Evolutionary conservation across 2,113 vertebrate genomes (phyloP).

Genomic region (Trichomycterus rosablanca): DNA sequence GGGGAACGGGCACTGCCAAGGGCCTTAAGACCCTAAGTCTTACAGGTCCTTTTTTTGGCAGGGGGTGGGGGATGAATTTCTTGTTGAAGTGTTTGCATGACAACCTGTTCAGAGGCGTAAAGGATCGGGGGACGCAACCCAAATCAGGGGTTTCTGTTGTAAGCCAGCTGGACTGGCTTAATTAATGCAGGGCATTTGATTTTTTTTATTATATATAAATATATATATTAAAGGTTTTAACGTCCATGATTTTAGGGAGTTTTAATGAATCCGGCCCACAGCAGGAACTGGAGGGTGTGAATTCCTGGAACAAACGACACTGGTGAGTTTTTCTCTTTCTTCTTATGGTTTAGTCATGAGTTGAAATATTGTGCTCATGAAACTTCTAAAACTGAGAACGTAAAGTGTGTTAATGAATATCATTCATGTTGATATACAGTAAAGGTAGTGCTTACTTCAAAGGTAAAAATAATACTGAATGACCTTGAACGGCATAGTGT

Average conservation of each 20-base stretch:
- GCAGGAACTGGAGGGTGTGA: constrained; percentile 88
- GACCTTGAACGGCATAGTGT: too few species aligned
- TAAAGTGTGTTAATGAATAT: too few species aligned
- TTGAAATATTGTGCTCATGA: constrained; percentile 42
- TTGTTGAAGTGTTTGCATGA: constrained; percentile 69
- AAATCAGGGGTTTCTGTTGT: constrained; percentile 91
- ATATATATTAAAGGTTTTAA: too few species aligned
- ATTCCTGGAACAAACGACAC: constrained; percentile 92
- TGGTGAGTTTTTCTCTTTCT: constrained; percentile 81
- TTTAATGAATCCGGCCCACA: constrained; percentile 80
- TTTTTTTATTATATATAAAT: constrained; percentile 61
- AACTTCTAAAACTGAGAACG: constrained; percentile 25
- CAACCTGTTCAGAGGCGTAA: constrained; percentile 77
- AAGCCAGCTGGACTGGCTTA: constrained; percentile 99
- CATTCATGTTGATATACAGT: too few species aligned
- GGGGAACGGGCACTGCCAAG: constrained; percentile 73
- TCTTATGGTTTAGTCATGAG: constrained; percentile 33
- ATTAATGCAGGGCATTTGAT: constrained; percentile 72
- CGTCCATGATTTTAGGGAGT: constrained; percentile 62
- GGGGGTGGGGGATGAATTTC: constrained; percentile 63
- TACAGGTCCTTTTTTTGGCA: constrained; percentile 67
- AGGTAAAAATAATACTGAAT: too few species aligned
- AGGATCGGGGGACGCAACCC: constrained; percentile 78
- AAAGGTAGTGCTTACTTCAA: too few species aligned
- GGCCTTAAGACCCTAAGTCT: constrained; percentile 74